A percentile compares a stretch with the other conserved stretches of the same genome.
Conservation (phyloP, 2,888 invertebrate species). For the Bugula neritina region DNA sequence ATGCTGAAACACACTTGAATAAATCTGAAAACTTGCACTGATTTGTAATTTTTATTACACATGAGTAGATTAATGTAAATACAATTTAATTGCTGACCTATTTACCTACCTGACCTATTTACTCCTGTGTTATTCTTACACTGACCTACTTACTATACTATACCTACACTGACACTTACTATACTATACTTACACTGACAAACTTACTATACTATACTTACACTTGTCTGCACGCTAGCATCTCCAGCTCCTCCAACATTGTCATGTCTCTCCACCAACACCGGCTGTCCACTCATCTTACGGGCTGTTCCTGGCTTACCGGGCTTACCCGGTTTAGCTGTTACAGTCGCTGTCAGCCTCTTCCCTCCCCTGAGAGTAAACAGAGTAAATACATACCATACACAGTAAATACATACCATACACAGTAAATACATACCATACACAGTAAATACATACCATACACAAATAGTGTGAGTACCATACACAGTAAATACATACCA, state of each 20-base stretch:
- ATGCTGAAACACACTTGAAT: too few relatives aligned
- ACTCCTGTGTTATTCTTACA: too few relatives aligned
- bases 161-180: too few relatives aligned
- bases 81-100: too few relatives aligned
- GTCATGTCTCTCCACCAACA: conserved; percentile 20
- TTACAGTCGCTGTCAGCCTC: conserved; percentile 12
- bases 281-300: not conserved
- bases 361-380: not conserved
- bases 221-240: not conserved
- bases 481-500: too few relatives aligned
- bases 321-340: not conserved
- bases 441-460: not conserved
- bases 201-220: too few relatives aligned
- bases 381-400: not conserved
- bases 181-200: too few relatives aligned
- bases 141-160: too few relatives aligned
- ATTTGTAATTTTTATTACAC: too few relatives aligned
- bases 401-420: not conserved
- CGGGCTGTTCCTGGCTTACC: conserved; percentile 4
- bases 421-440: not conserved
- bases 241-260: not conserved
- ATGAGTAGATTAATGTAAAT: too few relatives aligned
- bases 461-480: not conserved
- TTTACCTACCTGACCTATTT: too few relatives aligned
- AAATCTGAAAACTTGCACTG: too few relatives aligned